These are phyloP conservation scores for Trachymyrmex cornetzi DNA, from an alignment of 1,140 invertebrate genomes.

Conservation along the genomic window DNA sequence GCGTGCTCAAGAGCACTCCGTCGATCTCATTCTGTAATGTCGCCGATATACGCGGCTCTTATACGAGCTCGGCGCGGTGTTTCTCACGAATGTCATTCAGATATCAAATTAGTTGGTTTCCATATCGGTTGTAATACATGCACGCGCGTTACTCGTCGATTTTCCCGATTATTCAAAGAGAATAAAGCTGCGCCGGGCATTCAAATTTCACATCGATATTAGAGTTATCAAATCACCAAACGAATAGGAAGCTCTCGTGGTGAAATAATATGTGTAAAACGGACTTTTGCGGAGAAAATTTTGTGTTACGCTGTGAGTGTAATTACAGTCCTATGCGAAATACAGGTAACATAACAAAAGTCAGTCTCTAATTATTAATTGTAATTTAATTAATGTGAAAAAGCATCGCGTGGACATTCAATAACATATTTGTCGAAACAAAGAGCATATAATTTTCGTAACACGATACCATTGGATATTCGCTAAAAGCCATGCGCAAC, in stretches of 20 bases:
- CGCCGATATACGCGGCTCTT: slow-evolving; percentile 45
- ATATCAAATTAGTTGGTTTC: slow-evolving; percentile 54
- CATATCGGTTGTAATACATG: slow-evolving; percentile 5
- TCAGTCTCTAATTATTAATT: slow-evolving; percentile 26
- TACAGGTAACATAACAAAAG: slow-evolving; percentile 26
- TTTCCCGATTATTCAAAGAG: slow-evolving; percentile 23
- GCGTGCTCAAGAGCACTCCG: slow-evolving; percentile 60
- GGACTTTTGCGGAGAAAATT: slow-evolving; percentile 24
- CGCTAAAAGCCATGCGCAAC: slow-evolving; percentile 29
- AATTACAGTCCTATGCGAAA: slow-evolving; percentile 16
- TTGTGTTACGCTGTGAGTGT: not conserved
- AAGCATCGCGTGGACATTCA: not conserved
- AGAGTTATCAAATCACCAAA: not conserved
- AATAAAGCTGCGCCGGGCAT: slow-evolving; percentile 10
- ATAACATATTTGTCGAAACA: slow-evolving; percentile 40
- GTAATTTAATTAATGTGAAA: slow-evolving; percentile 56
- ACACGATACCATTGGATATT: not conserved
- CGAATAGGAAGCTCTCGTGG: not conserved
- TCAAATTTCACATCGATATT: not conserved
- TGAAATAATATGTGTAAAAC: slow-evolving; percentile 43
- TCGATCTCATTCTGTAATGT: slow-evolving; percentile 54
- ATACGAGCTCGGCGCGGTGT: slow-evolving; percentile 19
- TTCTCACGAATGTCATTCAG: slow-evolving; percentile 57
- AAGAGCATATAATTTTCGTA: slow-evolving; percentile 35
- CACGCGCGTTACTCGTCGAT: not conserved